A percentile compares a stretch with the other conserved stretches of the same genome.
Conservation (phyloP, 2,888 invertebrate species). For the Drosophila fungiperda region DNA sequence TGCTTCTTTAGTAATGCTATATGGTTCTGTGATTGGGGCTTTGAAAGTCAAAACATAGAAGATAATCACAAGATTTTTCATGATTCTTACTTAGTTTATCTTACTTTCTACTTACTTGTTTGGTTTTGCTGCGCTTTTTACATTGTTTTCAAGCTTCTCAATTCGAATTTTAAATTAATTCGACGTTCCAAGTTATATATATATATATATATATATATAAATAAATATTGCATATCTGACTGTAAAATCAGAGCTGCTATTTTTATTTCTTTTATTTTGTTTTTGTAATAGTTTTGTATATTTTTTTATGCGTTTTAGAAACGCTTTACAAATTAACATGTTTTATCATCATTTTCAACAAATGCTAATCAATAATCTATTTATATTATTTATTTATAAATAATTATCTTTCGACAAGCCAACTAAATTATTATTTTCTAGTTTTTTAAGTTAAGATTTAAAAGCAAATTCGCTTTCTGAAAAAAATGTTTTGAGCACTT, state of each 20-base stretch:
- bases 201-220: not conserved
- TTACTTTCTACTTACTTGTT: not conserved
- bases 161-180: not conserved
- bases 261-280: not conserved
- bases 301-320: not conserved
- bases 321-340: not conserved
- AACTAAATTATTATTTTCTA: not conserved
- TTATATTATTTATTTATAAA: not conserved
- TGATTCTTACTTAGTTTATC: not conserved
- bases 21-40: slow-evolving; percentile 26
- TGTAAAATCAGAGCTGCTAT: not conserved
- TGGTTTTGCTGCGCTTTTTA: not conserved
- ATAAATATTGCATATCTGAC: not conserved
- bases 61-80: slow-evolving; percentile 14
- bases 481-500: not conserved
- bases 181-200: not conserved
- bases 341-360: not conserved
- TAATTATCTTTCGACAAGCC: not conserved
- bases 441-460: not conserved
- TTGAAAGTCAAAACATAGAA: slow-evolving; percentile 1
- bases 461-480: too few relatives aligned
- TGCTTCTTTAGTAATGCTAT: slow-evolving; percentile 64
- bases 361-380: not conserved
- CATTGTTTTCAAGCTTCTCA: not conserved
- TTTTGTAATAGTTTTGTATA: not conserved